Conservation (phyloP, 2,888 invertebrate genomes). For the Hydrotaea diabolus region DNA sequence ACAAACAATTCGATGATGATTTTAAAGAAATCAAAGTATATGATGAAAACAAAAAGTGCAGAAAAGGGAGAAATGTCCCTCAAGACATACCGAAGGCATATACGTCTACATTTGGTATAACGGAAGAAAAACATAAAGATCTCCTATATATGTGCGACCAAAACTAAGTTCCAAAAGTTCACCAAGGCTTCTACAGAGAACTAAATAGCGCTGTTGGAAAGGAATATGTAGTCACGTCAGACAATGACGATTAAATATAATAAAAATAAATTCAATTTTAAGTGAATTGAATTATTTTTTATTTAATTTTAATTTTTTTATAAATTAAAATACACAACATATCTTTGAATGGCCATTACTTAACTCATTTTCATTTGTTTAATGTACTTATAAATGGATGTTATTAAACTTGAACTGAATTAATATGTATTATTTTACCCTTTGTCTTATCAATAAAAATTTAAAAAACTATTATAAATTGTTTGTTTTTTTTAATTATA, state of each 20-base stretch:
- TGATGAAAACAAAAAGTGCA: slow-evolving; percentile 39
- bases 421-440: slow-evolving; percentile 15
- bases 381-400: slow-evolving; percentile 14
- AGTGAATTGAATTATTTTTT: not conserved
- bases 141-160: slow-evolving; percentile 9
- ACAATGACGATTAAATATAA: slow-evolving; percentile 16
- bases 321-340: slow-evolving; percentile 18
- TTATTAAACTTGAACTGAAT: slow-evolving; percentile 22
- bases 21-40: slow-evolving; percentile 46
- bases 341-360: slow-evolving; percentile 19
- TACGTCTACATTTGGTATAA: slow-evolving; percentile 36
- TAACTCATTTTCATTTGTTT: slow-evolving; percentile 16
- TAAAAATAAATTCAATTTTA: not conserved
- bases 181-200: slow-evolving; percentile 27
- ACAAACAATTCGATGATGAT: slow-evolving; percentile 44
- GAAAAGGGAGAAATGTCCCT: slow-evolving; percentile 40
- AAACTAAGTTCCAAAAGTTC: slow-evolving; percentile 12
- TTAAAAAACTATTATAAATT: slow-evolving; percentile 3
- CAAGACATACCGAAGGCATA: slow-evolving; percentile 49
- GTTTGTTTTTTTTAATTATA: slow-evolving; percentile 5
- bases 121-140: slow-evolving; percentile 47
- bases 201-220: slow-evolving; percentile 17
- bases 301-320: not conserved
- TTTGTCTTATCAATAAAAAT: slow-evolving; percentile 15
- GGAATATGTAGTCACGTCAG: slow-evolving; percentile 25